Percentiles rank a stretch among this genome's conserved stretches.
Evolutionary conservation across 2,797 vertebrate genomes (phyloP).

Genomic region (Acanthis flammea): DNA sequence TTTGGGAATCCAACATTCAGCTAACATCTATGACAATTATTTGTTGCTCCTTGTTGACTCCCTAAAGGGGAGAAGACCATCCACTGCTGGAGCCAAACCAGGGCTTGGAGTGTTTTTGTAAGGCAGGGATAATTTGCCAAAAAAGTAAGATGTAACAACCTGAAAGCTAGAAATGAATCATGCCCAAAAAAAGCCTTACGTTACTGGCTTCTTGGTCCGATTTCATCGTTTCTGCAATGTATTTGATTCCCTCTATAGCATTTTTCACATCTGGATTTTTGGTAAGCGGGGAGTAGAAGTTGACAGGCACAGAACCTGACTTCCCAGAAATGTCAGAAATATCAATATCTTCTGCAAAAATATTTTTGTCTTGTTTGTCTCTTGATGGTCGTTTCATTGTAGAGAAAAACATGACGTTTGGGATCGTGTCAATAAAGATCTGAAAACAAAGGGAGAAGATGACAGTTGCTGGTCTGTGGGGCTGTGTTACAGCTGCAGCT

Average conservation of each 20-base stretch:
- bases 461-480: not conserved
- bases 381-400: conserved; percentile 91
- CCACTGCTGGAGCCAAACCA: not conserved
- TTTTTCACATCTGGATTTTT: conserved; percentile 92
- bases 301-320: conserved; percentile 75
- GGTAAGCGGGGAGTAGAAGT: conserved; percentile 86
- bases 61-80: not conserved
- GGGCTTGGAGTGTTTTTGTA: not conserved
- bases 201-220: conserved; percentile 91
- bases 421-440: conserved; percentile 92
- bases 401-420: conserved; percentile 94
- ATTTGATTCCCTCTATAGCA: conserved; percentile 91
- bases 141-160: not conserved
- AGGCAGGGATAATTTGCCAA: not conserved
- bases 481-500: not conserved
- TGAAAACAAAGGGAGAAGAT: conserved; percentile 53
- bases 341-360: conserved; percentile 88
- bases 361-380: conserved; percentile 83
- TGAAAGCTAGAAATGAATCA: conserved; percentile 29
- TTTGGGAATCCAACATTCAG: not conserved
- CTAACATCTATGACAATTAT: not conserved
- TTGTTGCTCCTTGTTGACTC: not conserved
- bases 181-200: conserved; percentile 72
- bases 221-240: conserved; percentile 94
- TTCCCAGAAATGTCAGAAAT: conserved; percentile 95